These are phyloP conservation scores for Poecilia wingei DNA, from an alignment of 2,797 vertebrate species.

Conservation along the genomic window DNA sequence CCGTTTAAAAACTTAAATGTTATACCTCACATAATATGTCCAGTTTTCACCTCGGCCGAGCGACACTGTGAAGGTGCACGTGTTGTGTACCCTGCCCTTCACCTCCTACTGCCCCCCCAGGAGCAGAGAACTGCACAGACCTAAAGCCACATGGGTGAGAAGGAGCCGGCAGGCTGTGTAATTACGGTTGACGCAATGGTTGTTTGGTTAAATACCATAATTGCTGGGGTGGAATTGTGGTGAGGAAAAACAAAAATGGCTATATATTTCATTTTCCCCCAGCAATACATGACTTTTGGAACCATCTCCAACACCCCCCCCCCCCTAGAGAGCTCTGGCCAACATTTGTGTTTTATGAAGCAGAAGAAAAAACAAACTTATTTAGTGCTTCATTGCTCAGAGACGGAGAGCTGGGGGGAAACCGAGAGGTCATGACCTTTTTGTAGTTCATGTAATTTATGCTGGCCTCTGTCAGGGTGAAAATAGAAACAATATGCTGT, in stretches of 20 bases:
- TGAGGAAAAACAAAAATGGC: constrained; percentile 33
- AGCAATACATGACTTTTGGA: constrained; percentile 42
- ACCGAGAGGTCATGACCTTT: constrained; percentile 19
- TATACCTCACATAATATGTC: neutral
- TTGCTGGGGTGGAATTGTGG: constrained; percentile 74
- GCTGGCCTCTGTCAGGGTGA: constrained; percentile 20
- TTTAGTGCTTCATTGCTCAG: constrained; percentile 33
- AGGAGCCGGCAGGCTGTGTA: constrained; percentile 46
- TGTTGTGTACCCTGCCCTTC: constrained; percentile 1
- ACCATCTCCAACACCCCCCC: neutral
- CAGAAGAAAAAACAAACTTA: constrained; percentile 28
- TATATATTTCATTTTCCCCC: constrained; percentile 46
- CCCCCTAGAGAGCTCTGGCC: constrained; percentile 1
- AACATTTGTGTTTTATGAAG: constrained; percentile 43
- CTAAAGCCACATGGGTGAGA: constrained; percentile 55
- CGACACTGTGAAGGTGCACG: neutral
- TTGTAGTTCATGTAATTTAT: constrained; percentile 24
- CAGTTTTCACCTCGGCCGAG: constrained; percentile 18
- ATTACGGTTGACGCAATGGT: constrained; percentile 84
- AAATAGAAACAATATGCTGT: constrained; percentile 25
- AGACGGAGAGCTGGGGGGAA: neutral
- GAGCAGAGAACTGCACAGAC: constrained; percentile 33
- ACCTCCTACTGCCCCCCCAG: constrained; percentile 1
- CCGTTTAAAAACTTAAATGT: neutral
- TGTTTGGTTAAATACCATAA: constrained; percentile 80